These are phyloP conservation scores for Callocephalon fimbriatum DNA, from an alignment of 2,113 vertebrate species.

Conservation along the genomic window DNA sequence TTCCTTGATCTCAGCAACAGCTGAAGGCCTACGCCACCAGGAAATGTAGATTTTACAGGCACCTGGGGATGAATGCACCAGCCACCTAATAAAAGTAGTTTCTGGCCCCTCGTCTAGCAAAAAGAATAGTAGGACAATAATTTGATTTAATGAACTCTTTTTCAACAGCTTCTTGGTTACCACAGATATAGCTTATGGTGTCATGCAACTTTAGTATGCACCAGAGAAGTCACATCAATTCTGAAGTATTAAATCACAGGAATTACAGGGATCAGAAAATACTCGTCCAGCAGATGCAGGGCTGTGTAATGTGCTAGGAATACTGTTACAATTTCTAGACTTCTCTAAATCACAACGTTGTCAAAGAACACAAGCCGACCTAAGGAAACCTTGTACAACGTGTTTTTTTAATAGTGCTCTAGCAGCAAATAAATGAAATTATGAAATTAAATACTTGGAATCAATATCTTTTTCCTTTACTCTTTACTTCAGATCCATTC, in stretches of 20 bases:
- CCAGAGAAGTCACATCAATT: background rate
- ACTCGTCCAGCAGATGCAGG: background rate
- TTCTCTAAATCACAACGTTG: background rate
- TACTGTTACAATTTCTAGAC: background rate
- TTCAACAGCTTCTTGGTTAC: background rate
- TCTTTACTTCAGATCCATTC: background rate
- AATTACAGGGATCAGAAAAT: background rate
- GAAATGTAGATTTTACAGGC: background rate
- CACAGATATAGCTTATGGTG: background rate
- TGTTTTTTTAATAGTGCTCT: background rate
- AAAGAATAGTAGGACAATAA: background rate
- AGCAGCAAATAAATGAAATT: background rate
- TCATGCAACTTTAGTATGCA: background rate
- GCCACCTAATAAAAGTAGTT: background rate
- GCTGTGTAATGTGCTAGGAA: background rate
- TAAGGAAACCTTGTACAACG: background rate
- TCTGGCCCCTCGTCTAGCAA: background rate
- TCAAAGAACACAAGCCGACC: background rate
- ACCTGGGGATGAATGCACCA: background rate
- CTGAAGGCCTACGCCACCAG: background rate
- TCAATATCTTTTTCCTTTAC: background rate
- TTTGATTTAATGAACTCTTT: background rate
- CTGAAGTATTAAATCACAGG: background rate
- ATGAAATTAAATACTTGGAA: background rate
- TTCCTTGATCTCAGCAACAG: background rate